phyloP scores from a whole-genome alignment of 2,888 invertebrate genomes.

The Xanthorhoe designata region DNA sequence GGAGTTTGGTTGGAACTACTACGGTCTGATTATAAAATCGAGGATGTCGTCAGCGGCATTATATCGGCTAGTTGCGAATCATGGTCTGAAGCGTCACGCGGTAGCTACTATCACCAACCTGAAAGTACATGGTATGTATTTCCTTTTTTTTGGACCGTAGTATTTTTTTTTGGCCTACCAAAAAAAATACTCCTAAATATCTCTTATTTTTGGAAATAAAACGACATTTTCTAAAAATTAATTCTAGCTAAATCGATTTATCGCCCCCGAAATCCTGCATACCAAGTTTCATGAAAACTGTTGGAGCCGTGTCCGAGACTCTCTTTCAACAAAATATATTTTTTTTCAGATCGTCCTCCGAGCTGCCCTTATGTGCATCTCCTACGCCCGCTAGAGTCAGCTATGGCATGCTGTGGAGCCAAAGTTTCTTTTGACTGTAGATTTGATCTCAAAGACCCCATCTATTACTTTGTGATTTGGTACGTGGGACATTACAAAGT shows the following conservation, averaged over 20 bases:
- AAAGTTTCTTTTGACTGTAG: slow-evolving; percentile 46
- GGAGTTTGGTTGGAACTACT: slow-evolving; percentile 47
- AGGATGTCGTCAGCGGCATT: slow-evolving; percentile 39
- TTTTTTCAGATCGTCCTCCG: slow-evolving; percentile 26
- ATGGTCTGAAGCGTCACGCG: slow-evolving; percentile 30
- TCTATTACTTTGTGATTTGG: slow-evolving; percentile 53
- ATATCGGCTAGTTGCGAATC: slow-evolving; percentile 45
- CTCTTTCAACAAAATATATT: no score
- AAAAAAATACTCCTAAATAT: no score
- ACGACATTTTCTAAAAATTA: no score
- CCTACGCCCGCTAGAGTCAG: slow-evolving; percentile 42
- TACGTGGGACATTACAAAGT: slow-evolving; percentile 50
- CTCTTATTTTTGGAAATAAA: no score
- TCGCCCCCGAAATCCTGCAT: no score
- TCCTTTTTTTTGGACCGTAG: no score
- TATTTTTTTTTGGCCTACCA: no score
- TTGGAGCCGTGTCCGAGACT: no score
- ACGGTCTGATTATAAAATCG: slow-evolving; percentile 45
- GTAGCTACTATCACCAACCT: slow-evolving; percentile 39
- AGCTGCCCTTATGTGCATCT: slow-evolving; percentile 31
- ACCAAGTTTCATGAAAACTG: no score
- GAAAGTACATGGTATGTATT: slow-evolving; percentile 26
- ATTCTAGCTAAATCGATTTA: no score
- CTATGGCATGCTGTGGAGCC: slow-evolving; percentile 48
- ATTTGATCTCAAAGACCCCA: slow-evolving; percentile 43